Base-by-base conservation (phyloP, 2,113 vertebrate species). In the Nothocercus nigrocapillus region DNA sequence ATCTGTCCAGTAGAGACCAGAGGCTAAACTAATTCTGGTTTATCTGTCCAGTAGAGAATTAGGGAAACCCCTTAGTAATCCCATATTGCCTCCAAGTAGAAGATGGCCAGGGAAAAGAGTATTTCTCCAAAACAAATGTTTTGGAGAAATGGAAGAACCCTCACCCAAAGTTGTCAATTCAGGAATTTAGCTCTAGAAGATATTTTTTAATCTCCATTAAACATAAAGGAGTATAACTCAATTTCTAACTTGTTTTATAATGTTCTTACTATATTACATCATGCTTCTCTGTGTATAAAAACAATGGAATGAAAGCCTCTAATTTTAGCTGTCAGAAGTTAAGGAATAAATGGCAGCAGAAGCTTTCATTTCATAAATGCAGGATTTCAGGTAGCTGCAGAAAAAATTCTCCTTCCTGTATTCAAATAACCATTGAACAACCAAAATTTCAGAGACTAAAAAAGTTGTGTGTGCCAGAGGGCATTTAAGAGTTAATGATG, bases 241-340 rank as follows among this genome's bases (percentile, higher is more conserved):
- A 86, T 86, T 94, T 78, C 92, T 75, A 68, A 78, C 73, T 72
- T 88, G 73, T 78, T 94, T 95, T 73, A 76, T 42, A 38, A 64
- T 89, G 42, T 73, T 96, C 92, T 69, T 87, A 86, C 84, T 92
- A 92, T 62, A 64, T 94, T 95, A 86, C 83, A 90, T 95, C 92
- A 95, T 53, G 64, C 38, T 88, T 88, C 30, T 32, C 9, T 2
- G 66, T 91, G 79, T 95, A 86, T 95, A 96, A 95, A 97, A 96
- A 95, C 94, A 97, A 93, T 75, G 76, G 90, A 93, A 94, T 81
- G 85, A 93, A 96, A 97, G 88, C 82, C 91, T 90, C 76, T 95
- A 94, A 95, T 96, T 97, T 95, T 36, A 97, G 82, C 90, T 93
- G 93, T 95, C 95, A 86, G 78, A 95, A 94, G 85, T 70, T 85